phyloP scores from a whole-genome alignment of 2,797 vertebrate genomes.

The Numenius phaeopus region DNA sequence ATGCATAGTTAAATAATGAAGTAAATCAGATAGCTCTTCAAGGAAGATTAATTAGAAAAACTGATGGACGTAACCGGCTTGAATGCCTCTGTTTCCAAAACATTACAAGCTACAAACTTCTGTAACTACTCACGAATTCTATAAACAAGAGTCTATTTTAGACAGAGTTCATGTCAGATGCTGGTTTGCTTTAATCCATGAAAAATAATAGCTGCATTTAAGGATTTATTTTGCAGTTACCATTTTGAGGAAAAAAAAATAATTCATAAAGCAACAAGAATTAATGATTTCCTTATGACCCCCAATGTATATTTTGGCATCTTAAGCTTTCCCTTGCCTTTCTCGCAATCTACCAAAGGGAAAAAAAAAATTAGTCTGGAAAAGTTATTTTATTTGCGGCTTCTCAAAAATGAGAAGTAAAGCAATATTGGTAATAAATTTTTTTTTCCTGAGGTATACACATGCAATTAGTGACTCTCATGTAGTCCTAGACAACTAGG shows the following conservation, averaged over 20 bases:
- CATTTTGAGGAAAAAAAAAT: not conserved
- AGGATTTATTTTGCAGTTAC: not conserved
- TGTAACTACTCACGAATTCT: not conserved
- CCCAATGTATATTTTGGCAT: not conserved
- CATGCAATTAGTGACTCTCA: not conserved
- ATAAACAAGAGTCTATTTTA: not conserved
- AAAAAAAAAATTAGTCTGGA: not conserved
- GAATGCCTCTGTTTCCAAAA: not conserved
- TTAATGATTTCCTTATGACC: not conserved
- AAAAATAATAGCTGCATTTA: not conserved
- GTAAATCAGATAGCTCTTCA: not conserved
- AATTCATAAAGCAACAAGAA: not conserved
- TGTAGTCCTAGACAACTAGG: not conserved
- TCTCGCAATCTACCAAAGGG: not conserved
- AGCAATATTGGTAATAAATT: not conserved
- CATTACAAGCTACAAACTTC: not conserved
- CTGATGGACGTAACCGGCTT: not conserved
- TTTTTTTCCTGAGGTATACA: not conserved
- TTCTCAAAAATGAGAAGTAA: not conserved
- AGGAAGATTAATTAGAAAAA: not conserved
- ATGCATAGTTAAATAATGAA: not conserved
- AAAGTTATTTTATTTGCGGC: not conserved
- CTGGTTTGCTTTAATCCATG: not conserved
- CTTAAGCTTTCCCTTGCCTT: not conserved
- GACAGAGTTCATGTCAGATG: not conserved